phyloP scores from a whole-genome alignment of 2,797 vertebrate genomes.

The Enteromius trimaculatus region DNA sequence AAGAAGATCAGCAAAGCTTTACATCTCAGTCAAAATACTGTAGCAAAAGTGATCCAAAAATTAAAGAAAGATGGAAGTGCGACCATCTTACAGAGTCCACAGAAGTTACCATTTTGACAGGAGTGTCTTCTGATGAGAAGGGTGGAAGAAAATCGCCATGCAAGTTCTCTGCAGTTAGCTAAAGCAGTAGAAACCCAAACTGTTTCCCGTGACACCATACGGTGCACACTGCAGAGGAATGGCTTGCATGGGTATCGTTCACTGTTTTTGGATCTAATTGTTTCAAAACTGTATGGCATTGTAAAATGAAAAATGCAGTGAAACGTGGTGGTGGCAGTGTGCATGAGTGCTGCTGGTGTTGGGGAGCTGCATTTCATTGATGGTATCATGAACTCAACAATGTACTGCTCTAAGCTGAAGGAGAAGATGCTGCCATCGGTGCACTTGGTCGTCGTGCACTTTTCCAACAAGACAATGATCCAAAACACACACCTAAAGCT shows the following conservation, averaged over 20 bases:
- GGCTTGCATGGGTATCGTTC: neutral
- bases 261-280: neutral
- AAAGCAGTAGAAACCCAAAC: too few relatives aligned
- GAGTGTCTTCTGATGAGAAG: too few relatives aligned
- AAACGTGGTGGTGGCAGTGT: conserved; percentile 10
- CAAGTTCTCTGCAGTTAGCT: too few relatives aligned
- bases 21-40: neutral
- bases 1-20: conserved; percentile 20
- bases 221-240: neutral
- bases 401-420: neutral
- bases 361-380: conserved; percentile 34
- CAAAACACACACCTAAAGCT: neutral
- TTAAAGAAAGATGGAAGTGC: neutral
- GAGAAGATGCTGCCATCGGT: neutral
- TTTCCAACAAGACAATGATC: too few relatives aligned
- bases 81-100: neutral
- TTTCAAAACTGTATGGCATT: neutral
- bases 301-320: too few relatives aligned
- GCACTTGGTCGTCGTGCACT: neutral
- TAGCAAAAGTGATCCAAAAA: conserved; percentile 5
- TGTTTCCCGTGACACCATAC: too few relatives aligned
- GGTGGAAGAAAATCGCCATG: too few relatives aligned
- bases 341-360: conserved; percentile 42
- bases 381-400: neutral
- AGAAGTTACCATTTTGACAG: neutral